phyloP scores from a whole-genome alignment of 1,140 invertebrate genomes.

The Drepana arcuata region DNA sequence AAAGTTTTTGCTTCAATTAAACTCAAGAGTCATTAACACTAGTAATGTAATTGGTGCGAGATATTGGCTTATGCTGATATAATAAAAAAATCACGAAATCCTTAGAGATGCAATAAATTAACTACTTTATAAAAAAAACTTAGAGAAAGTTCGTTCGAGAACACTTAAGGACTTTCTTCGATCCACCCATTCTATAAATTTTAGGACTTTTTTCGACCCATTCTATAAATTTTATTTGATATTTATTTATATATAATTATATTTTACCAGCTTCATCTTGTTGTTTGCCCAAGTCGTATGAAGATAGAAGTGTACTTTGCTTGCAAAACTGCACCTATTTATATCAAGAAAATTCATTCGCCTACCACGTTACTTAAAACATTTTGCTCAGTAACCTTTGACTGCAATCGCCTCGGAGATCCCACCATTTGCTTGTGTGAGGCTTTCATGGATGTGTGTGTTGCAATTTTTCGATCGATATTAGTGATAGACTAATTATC shows the following conservation, averaged over 20 bases:
- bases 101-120: too few relatives aligned
- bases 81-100: too few relatives aligned
- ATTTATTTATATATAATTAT: constrained; percentile 7
- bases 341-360: constrained; percentile 63
- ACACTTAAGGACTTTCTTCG: neutral
- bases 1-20: neutral
- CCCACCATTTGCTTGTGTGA: constrained; percentile 24
- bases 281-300: constrained; percentile 31
- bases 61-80: neutral
- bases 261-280: constrained; percentile 63
- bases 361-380: constrained; percentile 36
- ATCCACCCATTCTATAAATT: neutral
- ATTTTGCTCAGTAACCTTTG: constrained; percentile 59
- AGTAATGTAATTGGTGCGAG: neutral
- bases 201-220: neutral
- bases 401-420: constrained; percentile 16
- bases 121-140: too few relatives aligned
- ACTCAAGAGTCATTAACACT: neutral
- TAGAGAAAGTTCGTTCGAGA: too few relatives aligned
- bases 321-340: constrained; percentile 45
- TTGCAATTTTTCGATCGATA: constrained; percentile 39
- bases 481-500: constrained; percentile 54
- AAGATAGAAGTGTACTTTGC: constrained; percentile 35
- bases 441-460: constrained; percentile 43
- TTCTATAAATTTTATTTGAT: constrained; percentile 6